Evolutionary conservation across 2,888 invertebrate genomes (phyloP).

Genomic region (Odontothrips loti): DNA sequence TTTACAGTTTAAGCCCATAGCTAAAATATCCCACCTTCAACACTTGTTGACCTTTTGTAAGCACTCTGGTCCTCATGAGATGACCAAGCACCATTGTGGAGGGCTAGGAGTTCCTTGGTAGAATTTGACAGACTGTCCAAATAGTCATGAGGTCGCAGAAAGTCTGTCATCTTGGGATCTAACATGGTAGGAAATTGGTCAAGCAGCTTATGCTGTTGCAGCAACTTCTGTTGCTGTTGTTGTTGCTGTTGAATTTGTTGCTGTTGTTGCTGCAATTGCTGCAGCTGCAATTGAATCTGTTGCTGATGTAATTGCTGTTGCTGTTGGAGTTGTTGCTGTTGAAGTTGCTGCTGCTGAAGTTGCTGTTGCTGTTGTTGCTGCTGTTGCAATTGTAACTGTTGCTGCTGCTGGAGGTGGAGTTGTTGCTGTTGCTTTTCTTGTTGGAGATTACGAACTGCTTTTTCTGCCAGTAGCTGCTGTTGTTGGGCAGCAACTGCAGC

Average conservation of each 20-base stretch:
- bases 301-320: conserved; percentile 45
- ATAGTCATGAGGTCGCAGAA: conserved; percentile 67
- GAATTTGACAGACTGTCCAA: conserved; percentile 56
- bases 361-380: conserved; percentile 49
- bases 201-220: conserved; percentile 49
- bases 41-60: conserved; percentile 41
- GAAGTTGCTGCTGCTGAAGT: conserved; percentile 42
- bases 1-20: not conserved
- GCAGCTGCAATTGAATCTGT: conserved; percentile 34
- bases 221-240: conserved; percentile 46
- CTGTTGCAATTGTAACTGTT: conserved; percentile 50
- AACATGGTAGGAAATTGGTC: conserved; percentile 39
- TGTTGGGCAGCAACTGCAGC: conserved; percentile 54
- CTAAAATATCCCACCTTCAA: conserved; percentile 43
- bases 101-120: conserved; percentile 56
- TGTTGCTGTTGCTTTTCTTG: conserved; percentile 34
- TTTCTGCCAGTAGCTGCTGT: conserved; percentile 37
- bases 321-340: conserved; percentile 45
- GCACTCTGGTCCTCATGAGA: conserved; percentile 38
- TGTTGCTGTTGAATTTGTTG: conserved; percentile 42
- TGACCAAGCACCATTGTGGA: conserved; percentile 65
- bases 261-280: conserved; percentile 25
- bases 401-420: conserved; percentile 50
- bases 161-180: conserved; percentile 68
- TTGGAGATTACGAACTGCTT: conserved; percentile 30